Conservation (phyloP, 2,888 invertebrate species). For the Hylaea fasciaria region DNA sequence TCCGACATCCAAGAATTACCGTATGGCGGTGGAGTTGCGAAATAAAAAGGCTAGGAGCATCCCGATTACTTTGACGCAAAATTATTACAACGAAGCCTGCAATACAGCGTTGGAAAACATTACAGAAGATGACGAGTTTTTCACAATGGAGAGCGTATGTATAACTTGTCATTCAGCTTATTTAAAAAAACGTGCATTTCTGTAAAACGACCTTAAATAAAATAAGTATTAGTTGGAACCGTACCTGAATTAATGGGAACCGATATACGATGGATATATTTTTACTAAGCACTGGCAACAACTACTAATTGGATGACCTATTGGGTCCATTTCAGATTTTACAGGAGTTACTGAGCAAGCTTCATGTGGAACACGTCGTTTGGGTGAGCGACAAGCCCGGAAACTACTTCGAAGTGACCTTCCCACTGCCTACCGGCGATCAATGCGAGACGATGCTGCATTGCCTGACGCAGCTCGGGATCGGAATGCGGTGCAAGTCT, state of each 20-base stretch:
- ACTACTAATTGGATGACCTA: too few relatives aligned
- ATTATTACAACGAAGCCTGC: slow-evolving; percentile 69
- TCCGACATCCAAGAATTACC: slow-evolving; percentile 56
- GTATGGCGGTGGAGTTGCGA: slow-evolving; percentile 68
- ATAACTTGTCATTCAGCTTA: not conserved
- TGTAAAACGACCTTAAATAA: too few relatives aligned
- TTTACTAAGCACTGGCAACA: too few relatives aligned
- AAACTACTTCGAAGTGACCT: slow-evolving; percentile 88
- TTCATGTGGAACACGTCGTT: slow-evolving; percentile 88
- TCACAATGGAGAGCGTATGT: slow-evolving; percentile 88
- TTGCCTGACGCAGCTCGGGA: slow-evolving; percentile 89
- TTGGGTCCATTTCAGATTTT: slow-evolving; percentile 79
- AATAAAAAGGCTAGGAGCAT: slow-evolving; percentile 72
- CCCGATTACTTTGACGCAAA: slow-evolving; percentile 73
- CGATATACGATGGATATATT: too few relatives aligned
- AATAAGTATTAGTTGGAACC: too few relatives aligned
- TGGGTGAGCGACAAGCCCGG: slow-evolving; percentile 89
- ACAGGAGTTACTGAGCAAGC: slow-evolving; percentile 87
- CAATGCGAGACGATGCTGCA: slow-evolving; percentile 90
- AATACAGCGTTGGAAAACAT: slow-evolving; percentile 68
- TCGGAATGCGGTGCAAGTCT: slow-evolving; percentile 88
- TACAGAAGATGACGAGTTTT: slow-evolving; percentile 79
- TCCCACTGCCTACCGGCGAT: slow-evolving; percentile 88
- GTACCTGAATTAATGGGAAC: too few relatives aligned
- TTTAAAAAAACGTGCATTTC: too few relatives aligned